A percentile compares a stretch with the other conserved stretches of the same genome.
These are phyloP conservation scores for Benthochromis sp. DNA, from an alignment of 2,113 vertebrate genomes.

Conservation along the genomic window DNA sequence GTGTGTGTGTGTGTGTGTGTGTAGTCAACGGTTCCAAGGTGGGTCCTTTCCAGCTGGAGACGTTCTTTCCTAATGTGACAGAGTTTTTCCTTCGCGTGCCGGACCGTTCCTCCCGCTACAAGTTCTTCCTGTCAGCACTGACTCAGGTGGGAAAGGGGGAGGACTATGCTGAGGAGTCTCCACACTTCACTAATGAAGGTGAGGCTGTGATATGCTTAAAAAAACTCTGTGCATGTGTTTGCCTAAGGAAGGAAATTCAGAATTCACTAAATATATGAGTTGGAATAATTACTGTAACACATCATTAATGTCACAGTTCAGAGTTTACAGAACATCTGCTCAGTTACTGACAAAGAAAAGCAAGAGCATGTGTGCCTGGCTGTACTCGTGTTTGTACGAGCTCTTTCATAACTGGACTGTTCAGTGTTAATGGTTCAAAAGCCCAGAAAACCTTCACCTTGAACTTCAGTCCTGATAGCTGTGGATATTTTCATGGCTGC, in stretches of 20 bases:
- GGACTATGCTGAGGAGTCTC: constrained; percentile 73
- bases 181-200: constrained; percentile 87
- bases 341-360: neutral
- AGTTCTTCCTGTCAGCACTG: constrained; percentile 81
- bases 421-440: neutral
- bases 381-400: neutral
- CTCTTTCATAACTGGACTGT: neutral
- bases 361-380: neutral
- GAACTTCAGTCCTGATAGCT: neutral
- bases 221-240: neutral
- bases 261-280: neutral
- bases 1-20: neutral
- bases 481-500: neutral
- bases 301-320: neutral
- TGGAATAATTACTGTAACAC: neutral
- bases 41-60: constrained; percentile 69
- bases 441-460: neutral
- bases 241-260: neutral
- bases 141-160: constrained; percentile 87
- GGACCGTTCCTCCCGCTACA: constrained; percentile 81
- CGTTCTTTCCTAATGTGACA: constrained; percentile 82
- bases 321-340: neutral
- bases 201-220: constrained; percentile 1
- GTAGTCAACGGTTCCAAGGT: constrained; percentile 84
- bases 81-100: constrained; percentile 75